A percentile compares a stretch with the other conserved stretches of the same genome.
These are phyloP conservation scores for Steatocranus sp. DNA, from an alignment of 2,797 vertebrate genomes.

Conservation along the genomic window DNA sequence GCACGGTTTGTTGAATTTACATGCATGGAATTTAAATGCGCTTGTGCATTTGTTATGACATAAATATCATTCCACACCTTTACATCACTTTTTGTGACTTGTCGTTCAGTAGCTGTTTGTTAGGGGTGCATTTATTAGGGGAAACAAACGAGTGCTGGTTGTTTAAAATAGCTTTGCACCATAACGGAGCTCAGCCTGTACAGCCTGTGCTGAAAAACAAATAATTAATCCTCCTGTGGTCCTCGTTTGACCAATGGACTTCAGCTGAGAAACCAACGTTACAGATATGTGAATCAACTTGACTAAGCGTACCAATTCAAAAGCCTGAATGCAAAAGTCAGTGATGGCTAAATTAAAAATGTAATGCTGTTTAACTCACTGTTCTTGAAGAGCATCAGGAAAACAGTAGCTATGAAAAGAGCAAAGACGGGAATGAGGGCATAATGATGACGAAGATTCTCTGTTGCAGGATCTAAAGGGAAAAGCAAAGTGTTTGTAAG, in stretches of 20 bases:
- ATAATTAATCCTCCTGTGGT: background rate
- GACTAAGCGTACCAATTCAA: background rate
- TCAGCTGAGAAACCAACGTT: background rate
- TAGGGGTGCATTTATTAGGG: background rate
- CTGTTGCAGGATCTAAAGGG: background rate
- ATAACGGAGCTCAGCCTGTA: background rate
- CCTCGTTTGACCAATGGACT: background rate
- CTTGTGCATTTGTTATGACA: background rate
- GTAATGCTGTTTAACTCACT: accelerated
- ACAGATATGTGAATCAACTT: background rate
- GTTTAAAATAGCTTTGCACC: background rate
- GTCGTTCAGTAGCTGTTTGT: background rate
- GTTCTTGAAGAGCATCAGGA: background rate
- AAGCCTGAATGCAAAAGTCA: background rate
- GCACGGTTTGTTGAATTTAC: background rate
- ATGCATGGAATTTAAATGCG: background rate
- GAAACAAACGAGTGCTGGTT: background rate
- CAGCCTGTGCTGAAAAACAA: background rate
- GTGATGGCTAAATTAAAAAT: background rate
- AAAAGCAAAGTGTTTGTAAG: background rate
- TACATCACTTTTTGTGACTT: background rate
- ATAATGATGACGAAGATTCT: background rate
- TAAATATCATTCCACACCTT: background rate
- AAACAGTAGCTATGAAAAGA: accelerated
- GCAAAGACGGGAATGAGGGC: background rate